phyloP scores from a whole-genome alignment of 1,140 invertebrate species.

The Drosophila ficusphila region DNA sequence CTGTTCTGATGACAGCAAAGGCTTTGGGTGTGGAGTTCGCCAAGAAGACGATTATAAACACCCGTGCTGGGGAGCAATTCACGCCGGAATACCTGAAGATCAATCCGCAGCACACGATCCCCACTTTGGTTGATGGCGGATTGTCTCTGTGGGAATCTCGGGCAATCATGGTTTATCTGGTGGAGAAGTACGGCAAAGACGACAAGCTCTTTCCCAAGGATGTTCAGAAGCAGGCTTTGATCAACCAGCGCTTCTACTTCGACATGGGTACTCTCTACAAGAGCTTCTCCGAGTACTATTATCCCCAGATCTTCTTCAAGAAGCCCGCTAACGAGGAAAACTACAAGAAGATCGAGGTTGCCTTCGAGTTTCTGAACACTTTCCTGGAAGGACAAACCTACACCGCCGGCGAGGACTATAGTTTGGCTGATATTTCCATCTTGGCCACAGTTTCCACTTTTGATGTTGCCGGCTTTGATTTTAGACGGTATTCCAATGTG shows the following conservation, averaged over 20 bases:
- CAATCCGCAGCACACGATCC: slow-evolving; percentile 83
- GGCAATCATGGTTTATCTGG: slow-evolving; percentile 85
- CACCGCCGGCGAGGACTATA: slow-evolving; percentile 88
- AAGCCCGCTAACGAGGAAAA: slow-evolving; percentile 87
- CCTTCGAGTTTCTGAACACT: slow-evolving; percentile 87
- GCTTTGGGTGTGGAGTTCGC: slow-evolving; percentile 85
- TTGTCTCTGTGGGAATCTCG: slow-evolving; percentile 69
- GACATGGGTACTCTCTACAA: slow-evolving; percentile 88
- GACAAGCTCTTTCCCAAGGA: slow-evolving; percentile 88
- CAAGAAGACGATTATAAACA: slow-evolving; percentile 85
- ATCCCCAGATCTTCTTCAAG: slow-evolving; percentile 88
- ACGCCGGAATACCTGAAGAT: slow-evolving; percentile 86
- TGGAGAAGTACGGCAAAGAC: slow-evolving; percentile 86
- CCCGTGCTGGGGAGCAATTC: slow-evolving; percentile 87
- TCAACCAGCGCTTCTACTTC: slow-evolving; percentile 90
- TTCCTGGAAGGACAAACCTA: slow-evolving; percentile 88
- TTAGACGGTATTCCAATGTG: slow-evolving; percentile 89
- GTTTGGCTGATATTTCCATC: slow-evolving; percentile 90
- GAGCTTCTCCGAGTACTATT: slow-evolving; percentile 87
- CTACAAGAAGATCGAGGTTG: slow-evolving; percentile 87
- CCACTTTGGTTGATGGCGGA: slow-evolving; percentile 65
- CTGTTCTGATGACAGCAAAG: slow-evolving; percentile 84
- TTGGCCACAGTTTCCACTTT: slow-evolving; percentile 87
- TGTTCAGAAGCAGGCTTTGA: slow-evolving; percentile 87
- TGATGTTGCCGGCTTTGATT: slow-evolving; percentile 88